These are phyloP conservation scores for Porites lutea DNA, from an alignment of 64 coral and sea anemone species.

Conservation along the genomic window DNA sequence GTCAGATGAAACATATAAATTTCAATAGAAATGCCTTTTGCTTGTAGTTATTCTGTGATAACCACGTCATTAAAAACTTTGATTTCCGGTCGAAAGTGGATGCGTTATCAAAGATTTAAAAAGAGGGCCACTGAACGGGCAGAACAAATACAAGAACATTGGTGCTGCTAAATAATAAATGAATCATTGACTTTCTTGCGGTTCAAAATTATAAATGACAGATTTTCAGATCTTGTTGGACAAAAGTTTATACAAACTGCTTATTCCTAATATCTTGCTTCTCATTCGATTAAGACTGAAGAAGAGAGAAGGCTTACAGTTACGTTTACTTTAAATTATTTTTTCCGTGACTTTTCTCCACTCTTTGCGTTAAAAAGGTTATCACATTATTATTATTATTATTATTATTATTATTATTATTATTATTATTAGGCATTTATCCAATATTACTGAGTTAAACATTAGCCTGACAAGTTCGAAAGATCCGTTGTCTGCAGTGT, in stretches of 20 bases:
- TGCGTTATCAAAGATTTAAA: slow-evolving; percentile 21
- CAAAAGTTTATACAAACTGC: too few species aligned
- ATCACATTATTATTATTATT: background rate
- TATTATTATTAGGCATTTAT: background rate
- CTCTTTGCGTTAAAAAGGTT: background rate
- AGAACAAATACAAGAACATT: background rate
- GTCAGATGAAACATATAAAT: background rate
- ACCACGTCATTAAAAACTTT: slow-evolving; percentile 7
- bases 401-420: too few species aligned
- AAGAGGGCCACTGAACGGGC: background rate
- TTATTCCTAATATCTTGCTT: too few species aligned
- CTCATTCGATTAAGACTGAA: too few species aligned
- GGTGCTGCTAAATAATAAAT: background rate
- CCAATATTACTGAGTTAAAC: slow-evolving; percentile 5
- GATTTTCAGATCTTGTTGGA: background rate
- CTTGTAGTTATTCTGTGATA: slow-evolving; percentile 19
- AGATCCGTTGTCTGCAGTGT: background rate
- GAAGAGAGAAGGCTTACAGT: too few species aligned
- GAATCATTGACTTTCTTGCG: background rate
- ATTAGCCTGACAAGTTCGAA: background rate
- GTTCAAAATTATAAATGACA: background rate
- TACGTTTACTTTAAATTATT: too few species aligned
- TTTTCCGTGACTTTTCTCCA: background rate
- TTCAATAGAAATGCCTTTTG: background rate
- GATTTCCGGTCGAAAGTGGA: slow-evolving; percentile 16